Base-by-base conservation (phyloP, 2,113 vertebrate species). In the Pundamilia nyererei region DNA sequence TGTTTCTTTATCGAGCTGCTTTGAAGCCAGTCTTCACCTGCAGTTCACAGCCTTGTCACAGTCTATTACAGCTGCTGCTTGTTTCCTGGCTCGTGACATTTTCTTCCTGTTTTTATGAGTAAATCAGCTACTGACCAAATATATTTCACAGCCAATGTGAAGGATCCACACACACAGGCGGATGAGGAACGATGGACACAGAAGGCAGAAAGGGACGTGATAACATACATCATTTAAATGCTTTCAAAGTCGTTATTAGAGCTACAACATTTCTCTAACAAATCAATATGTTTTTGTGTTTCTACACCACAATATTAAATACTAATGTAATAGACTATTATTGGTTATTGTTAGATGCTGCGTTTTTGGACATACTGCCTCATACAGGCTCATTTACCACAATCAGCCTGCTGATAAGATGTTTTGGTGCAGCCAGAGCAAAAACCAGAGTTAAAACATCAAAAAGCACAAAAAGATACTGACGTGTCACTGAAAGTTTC, bases 41-140 rank as follows among this genome's bases (percentile, higher is more conserved):
- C 84, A 54, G 91, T 92, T 92, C 92, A 7, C 33, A 87, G 95
- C 91, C 92, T 79, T 81, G 94, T 95, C 93, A 58, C 14, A 81
- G 84, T 89, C 89, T 62, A 91, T 95, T 91, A 93, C 91, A 84
- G 83, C 84, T 83, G 12, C 86, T 62, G 26, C 17, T 87, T 75
- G 33, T 51, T 47, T 87, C 24, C 84, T 9, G 35, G 11, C 79
- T 80, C 8, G 3, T 82, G 90, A 92, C 91, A 80, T 53, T 56
- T 85, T 70, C 47, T 83, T 60, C 77, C 75, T 86, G 70, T 91
- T 91, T 90, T 87, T 88, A 83, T 24, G n/a, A 81, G 83, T 9
- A 85, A 75, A 82, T 86, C 86, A 65, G 42, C 35, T 5, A 5
- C 80, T 87, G 89, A 89, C 85, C 89, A 58, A 87, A 90, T 81